These are phyloP conservation scores for Florisuga fusca DNA, from an alignment of 2,797 vertebrate species.

Conservation along the genomic window DNA sequence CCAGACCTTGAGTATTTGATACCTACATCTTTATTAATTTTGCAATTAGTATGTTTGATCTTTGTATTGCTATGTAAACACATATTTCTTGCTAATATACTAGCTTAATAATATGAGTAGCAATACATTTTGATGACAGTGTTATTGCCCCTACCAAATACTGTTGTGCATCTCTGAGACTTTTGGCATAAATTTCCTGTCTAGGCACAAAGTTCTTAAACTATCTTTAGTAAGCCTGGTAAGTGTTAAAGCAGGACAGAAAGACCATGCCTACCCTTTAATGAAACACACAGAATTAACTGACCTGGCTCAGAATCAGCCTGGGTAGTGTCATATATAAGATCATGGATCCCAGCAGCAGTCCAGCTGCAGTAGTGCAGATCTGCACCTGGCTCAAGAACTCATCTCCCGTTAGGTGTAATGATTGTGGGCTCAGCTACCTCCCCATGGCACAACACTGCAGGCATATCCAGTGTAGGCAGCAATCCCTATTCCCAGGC, in stretches of 20 bases:
- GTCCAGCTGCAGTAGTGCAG: neutral
- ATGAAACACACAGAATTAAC: neutral
- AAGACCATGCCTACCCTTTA: neutral
- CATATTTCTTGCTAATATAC: neutral
- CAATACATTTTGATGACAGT: neutral
- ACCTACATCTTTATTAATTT: neutral
- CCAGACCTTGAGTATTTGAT: slow-evolving; percentile 4
- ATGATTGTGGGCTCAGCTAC: neutral
- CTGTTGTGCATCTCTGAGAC: neutral
- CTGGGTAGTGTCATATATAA: neutral
- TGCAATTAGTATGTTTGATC: neutral
- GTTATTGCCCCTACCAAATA: neutral
- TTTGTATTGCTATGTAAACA: slow-evolving; percentile 20
- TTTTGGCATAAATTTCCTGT: slow-evolving; percentile 22
- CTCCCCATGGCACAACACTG: neutral
- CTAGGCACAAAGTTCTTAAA: slow-evolving; percentile 18
- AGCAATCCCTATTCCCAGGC: neutral
- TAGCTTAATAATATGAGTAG: neutral
- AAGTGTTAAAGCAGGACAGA: neutral
- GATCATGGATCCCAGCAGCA: neutral
- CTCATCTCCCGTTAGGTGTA: neutral
- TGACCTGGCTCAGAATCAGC: neutral
- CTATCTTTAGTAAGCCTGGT: slow-evolving; percentile 7
- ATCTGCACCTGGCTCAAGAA: neutral
- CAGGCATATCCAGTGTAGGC: neutral